These are phyloP conservation scores for Onychorhynchus coronatus DNA, from an alignment of 2,113 vertebrate species.

Conservation along the genomic window DNA sequence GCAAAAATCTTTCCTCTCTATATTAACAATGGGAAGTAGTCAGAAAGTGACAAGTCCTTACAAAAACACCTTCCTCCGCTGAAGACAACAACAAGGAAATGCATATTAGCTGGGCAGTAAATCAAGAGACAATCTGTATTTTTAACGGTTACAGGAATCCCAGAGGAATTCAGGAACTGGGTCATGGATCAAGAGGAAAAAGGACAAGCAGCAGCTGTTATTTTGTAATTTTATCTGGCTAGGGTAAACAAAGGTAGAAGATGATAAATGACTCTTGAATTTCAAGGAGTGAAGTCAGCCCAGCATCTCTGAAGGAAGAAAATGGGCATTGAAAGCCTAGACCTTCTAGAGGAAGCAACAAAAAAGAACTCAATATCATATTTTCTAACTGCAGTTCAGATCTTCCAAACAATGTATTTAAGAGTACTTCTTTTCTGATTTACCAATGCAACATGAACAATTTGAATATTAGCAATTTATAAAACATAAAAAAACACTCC, in stretches of 20 bases:
- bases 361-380: not conserved
- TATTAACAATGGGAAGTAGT: not conserved
- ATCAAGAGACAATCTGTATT: conserved; percentile 36
- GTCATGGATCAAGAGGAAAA: conserved; percentile 17
- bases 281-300: conserved; percentile 2
- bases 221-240: conserved; percentile 32
- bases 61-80: not conserved
- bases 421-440: not conserved
- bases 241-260: not conserved
- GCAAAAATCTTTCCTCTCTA: not conserved
- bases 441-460: not conserved
- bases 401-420: not conserved
- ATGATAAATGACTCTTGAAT: conserved; percentile 4
- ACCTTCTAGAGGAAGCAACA: not conserved
- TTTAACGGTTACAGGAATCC: conserved; percentile 15
- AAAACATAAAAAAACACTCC: not conserved
- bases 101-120: conserved; percentile 25
- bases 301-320: not conserved
- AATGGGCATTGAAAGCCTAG: not conserved
- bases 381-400: not conserved
- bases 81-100: conserved; percentile 31
- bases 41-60: conserved; percentile 6
- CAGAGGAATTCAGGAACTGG: conserved; percentile 48
- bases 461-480: not conserved
- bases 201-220: conserved; percentile 28